Evolutionary conservation across 2,888 invertebrate genomes (phyloP).

Genomic region (Ornithoptera priamus): DNA sequence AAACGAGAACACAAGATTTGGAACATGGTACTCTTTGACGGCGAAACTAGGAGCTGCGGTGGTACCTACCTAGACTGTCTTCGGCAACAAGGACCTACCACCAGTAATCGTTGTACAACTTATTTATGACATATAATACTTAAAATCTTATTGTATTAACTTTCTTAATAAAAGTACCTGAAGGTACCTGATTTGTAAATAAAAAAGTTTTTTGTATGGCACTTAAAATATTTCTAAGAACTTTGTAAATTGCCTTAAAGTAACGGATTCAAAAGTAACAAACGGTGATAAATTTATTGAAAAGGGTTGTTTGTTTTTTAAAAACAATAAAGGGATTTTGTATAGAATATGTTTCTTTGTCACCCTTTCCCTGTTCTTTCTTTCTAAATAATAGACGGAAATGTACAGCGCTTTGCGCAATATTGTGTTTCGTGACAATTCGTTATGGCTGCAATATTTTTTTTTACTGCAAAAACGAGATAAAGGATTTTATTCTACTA

Average conservation of each 20-base stretch:
- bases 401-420: slow-evolving; percentile 52
- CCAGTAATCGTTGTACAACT: no score
- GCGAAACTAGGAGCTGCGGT: no score
- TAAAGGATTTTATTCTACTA: neutral
- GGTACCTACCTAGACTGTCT: no score
- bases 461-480: slow-evolving; percentile 7
- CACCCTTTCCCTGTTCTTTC: slow-evolving; percentile 67
- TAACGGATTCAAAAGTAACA: slow-evolving; percentile 58
- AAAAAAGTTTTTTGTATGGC: slow-evolving; percentile 12
- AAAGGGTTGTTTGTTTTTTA: slow-evolving; percentile 73
- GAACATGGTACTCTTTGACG: no score
- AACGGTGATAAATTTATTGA: slow-evolving; percentile 59
- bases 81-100: no score
- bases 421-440: slow-evolving; percentile 37
- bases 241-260: slow-evolving; percentile 61
- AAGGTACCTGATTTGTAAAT: slow-evolving; percentile 3
- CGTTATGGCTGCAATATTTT: slow-evolving; percentile 1
- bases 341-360: slow-evolving; percentile 57
- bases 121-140: neutral
- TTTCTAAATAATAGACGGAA: slow-evolving; percentile 57
- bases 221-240: slow-evolving; percentile 51
- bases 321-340: slow-evolving; percentile 68
- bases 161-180: slow-evolving; percentile 20
- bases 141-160: neutral
- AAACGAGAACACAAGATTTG: no score